These are phyloP conservation scores for Ctenopoma kingsleyae DNA, from an alignment of 2,797 vertebrate species.

Conservation along the genomic window DNA sequence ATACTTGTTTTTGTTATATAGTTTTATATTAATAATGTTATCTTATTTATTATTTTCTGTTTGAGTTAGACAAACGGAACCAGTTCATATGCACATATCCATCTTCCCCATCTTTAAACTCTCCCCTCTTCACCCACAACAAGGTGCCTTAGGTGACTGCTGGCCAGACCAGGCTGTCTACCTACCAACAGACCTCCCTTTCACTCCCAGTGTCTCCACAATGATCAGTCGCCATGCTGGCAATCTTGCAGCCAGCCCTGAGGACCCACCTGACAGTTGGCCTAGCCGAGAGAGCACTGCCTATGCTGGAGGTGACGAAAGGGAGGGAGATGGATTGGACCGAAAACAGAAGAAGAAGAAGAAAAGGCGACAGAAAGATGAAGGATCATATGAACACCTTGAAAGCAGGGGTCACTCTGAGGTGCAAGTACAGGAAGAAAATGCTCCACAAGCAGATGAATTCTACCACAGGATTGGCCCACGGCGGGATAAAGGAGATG, in stretches of 20 bases:
- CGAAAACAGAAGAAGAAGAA: slow-evolving; percentile 88
- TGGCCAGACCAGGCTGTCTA: slow-evolving; percentile 76
- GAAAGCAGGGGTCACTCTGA: slow-evolving; percentile 65
- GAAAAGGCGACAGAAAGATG: slow-evolving; percentile 83
- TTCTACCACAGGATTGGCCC: slow-evolving; percentile 73
- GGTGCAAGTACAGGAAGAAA: slow-evolving; percentile 63
- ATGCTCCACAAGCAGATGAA: slow-evolving; percentile 58
- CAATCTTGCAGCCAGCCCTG: slow-evolving; percentile 70
- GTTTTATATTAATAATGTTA: background rate
- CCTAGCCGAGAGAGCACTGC: slow-evolving; percentile 63
- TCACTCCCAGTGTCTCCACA: slow-evolving; percentile 83
- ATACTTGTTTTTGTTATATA: background rate
- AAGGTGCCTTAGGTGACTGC: slow-evolving; percentile 80
- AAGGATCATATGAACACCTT: slow-evolving; percentile 63
- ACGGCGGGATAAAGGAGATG: slow-evolving; percentile 71
- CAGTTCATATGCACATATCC: slow-evolving; percentile 31
- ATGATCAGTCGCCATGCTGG: slow-evolving; percentile 81
- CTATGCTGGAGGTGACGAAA: slow-evolving; percentile 75
- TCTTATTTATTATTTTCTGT: slow-evolving; percentile 16
- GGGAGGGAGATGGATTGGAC: slow-evolving; percentile 76
- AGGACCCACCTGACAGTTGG: slow-evolving; percentile 68
- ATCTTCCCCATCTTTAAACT: slow-evolving; percentile 61
- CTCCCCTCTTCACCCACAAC: slow-evolving; percentile 81
- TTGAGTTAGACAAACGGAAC: slow-evolving; percentile 24
- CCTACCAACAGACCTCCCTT: slow-evolving; percentile 79